phyloP scores from a whole-genome alignment of 2,797 vertebrate species.

The Alcedo atthis region DNA sequence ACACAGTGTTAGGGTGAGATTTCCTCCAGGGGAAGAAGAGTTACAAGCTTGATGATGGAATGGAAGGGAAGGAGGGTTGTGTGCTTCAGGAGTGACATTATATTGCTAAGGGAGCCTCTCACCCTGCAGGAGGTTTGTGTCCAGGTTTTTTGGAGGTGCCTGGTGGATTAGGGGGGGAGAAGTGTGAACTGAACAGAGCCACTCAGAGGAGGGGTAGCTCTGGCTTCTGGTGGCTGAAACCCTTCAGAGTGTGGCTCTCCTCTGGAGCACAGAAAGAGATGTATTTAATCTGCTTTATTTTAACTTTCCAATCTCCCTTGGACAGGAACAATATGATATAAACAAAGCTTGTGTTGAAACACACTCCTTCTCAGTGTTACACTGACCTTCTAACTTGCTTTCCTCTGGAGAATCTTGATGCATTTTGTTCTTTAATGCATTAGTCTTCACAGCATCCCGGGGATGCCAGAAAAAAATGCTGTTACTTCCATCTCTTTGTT shows the following conservation, averaged over 20 bases:
- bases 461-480: background rate
- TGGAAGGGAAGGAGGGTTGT: background rate
- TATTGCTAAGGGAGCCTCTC: background rate
- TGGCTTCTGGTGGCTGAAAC: background rate
- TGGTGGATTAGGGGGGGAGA: background rate
- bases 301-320: background rate
- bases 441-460: background rate
- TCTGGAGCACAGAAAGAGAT: background rate
- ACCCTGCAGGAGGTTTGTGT: background rate
- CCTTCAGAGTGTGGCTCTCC: background rate
- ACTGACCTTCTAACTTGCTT: background rate
- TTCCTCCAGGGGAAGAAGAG: background rate
- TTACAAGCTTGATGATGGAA: background rate
- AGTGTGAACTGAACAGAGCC: background rate
- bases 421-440: background rate
- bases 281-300: background rate
- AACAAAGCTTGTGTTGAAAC: background rate
- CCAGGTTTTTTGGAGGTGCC: background rate
- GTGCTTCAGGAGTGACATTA: background rate
- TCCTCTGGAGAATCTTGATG: background rate
- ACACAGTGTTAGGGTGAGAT: background rate
- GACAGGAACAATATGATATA: background rate
- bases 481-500: background rate
- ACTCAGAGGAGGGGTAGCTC: background rate
- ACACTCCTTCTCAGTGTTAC: background rate